Evolutionary conservation across 2,888 invertebrate genomes (phyloP).

Genomic region (Ichneumoninae sp.): DNA sequence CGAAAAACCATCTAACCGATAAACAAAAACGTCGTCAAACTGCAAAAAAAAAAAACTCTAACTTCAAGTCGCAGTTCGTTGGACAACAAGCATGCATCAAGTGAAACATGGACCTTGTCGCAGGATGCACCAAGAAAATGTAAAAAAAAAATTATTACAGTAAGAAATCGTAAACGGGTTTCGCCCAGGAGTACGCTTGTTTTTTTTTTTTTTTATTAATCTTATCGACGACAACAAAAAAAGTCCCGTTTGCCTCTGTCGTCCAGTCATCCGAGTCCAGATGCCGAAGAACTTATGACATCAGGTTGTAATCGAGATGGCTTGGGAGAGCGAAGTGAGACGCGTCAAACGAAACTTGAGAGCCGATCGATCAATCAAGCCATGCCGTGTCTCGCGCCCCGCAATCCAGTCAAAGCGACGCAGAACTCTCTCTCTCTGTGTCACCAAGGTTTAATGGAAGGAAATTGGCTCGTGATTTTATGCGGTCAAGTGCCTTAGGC

Average conservation of each 20-base stretch:
- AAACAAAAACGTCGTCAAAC: too few species aligned
- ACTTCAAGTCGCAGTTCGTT: too few species aligned
- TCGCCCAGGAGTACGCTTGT: neutral
- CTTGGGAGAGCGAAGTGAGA: slow-evolving; percentile 4
- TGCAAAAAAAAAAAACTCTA: too few species aligned
- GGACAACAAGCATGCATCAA: too few species aligned
- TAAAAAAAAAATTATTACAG: too few species aligned
- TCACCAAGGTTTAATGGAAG: slow-evolving; percentile 52
- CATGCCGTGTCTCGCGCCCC: slow-evolving; percentile 34
- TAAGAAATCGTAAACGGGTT: neutral
- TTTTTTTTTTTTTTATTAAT: neutral
- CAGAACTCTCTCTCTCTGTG: neutral
- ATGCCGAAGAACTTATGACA: slow-evolving; percentile 30
- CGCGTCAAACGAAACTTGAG: slow-evolving; percentile 54
- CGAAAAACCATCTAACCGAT: too few species aligned
- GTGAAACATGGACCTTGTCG: too few species aligned
- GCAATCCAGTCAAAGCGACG: slow-evolving; percentile 44
- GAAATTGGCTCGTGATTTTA: slow-evolving; percentile 63
- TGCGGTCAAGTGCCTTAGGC: slow-evolving; percentile 49
- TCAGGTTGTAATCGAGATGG: slow-evolving; percentile 44
- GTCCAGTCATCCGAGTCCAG: slow-evolving; percentile 39
- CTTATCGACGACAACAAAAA: slow-evolving; percentile 1
- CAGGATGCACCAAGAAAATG: too few species aligned
- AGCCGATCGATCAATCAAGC: slow-evolving; percentile 62
- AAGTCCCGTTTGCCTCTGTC: slow-evolving; percentile 8